A percentile compares a stretch with the other conserved stretches of the same genome.
phyloP scores from a whole-genome alignment of 2,888 invertebrate species.

The Spilarctia lutea region DNA sequence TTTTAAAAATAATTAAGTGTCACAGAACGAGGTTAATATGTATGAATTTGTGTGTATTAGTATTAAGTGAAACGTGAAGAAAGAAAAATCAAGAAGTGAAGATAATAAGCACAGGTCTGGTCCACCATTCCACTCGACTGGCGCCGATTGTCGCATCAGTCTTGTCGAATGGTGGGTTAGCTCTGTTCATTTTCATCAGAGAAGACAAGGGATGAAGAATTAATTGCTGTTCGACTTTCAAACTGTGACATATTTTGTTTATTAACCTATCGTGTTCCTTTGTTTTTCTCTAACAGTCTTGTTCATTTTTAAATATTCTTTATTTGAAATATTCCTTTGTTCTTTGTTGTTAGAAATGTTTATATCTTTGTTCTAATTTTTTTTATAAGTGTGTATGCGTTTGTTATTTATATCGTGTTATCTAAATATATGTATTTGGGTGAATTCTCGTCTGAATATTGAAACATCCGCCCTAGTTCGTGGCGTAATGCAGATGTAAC shows the following conservation, averaged over 20 bases:
- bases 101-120: constrained; percentile 50
- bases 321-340: constrained; percentile 1
- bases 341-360: neutral
- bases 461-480: constrained; percentile 14
- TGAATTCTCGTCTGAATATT: constrained; percentile 12
- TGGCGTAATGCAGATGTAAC: constrained; percentile 25
- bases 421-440: constrained; percentile 10
- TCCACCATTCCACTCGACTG: constrained; percentile 78
- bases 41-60: constrained; percentile 8
- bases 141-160: constrained; percentile 72
- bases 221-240: constrained; percentile 20
- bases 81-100: constrained; percentile 25
- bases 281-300: neutral
- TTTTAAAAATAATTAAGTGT: neutral
- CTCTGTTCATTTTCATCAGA: constrained; percentile 54
- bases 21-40: neutral
- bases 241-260: neutral
- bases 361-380: neutral
- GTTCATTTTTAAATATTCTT: neutral
- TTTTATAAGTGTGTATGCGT: neutral
- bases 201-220: constrained; percentile 39
- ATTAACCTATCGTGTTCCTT: neutral
- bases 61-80: neutral
- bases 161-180: constrained; percentile 85
- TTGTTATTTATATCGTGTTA: constrained; percentile 1